Base-by-base conservation (phyloP, 2,888 invertebrate species). In the Cheilosia vernalis region DNA sequence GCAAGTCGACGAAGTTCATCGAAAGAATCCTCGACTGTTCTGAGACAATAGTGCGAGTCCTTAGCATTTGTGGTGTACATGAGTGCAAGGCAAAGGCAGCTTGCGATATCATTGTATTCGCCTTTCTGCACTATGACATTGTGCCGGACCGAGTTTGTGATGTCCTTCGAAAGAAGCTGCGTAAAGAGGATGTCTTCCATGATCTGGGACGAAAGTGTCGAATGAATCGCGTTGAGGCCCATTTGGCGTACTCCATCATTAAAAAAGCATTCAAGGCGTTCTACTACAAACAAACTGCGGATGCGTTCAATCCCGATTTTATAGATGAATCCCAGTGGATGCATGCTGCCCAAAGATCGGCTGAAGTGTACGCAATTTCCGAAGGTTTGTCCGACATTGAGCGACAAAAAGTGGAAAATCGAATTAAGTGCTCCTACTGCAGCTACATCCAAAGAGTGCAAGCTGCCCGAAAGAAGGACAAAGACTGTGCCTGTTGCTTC, bases 51-150 rank as follows among this genome's bases (percentile, higher is more conserved):
- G 88, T 90, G 0, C 90, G 90, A 63, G 88, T 91, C 10, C 90
- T 91, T 88, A 90, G 90, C 17, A 87, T 90, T 13, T 91, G 92
- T 53, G 91, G 91, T 5, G 86, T 91, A 81, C 91, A 91, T 72
- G 91, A 91, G 72, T 91, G 91, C 73, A 91, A 91, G 77, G 91
- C 92, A 13, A 91, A 91, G 69, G 89, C 90, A 0, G 89, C 92
- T 0, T 88, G 90, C 7, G 91, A 91, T 61, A 89, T 91, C 24
- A 89, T 88, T 9, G 89, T 90, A 0, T 91, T 91, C 30, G 88
- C 90, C 1, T 91, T 91, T 37, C 84, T 91, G 56, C 90, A 91
- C 53, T 91, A 89, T 63, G 91, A 91, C 63, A 89, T 91, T 87
- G 90, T 91, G 2, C 90, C 90, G 44, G 91, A 91, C 53, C 89